Conservation (phyloP, 2,113 vertebrate genomes). For the Hoplias malabaricus region DNA sequence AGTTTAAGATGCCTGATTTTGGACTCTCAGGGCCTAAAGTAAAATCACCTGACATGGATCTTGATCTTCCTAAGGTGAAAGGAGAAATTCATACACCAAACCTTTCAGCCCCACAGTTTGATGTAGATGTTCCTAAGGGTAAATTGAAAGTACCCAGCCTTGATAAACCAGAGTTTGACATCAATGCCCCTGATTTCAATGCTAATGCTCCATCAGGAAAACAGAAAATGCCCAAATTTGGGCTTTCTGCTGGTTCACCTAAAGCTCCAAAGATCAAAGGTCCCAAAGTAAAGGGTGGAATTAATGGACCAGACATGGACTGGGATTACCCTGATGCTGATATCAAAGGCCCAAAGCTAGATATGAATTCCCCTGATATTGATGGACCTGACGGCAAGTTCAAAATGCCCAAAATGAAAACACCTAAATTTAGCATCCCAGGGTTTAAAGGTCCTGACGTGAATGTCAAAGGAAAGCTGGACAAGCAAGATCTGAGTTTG, state of each 20-base stretch:
- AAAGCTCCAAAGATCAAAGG: conserved; percentile 50
- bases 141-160: conserved; percentile 43
- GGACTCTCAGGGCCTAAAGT: too few relatives aligned
- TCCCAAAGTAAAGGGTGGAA: conserved; percentile 60
- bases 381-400: conserved; percentile 36
- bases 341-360: conserved; percentile 52
- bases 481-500: conserved; percentile 48
- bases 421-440: conserved; percentile 50
- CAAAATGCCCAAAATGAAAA: conserved; percentile 59
- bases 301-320: conserved; percentile 53
- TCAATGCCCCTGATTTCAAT: conserved; percentile 55
- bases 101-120: conserved; percentile 16
- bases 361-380: conserved; percentile 36
- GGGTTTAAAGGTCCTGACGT: conserved; percentile 50
- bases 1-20: too few relatives aligned
- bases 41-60: conserved; percentile 55
- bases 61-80: conserved; percentile 41
- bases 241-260: not conserved
- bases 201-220: conserved; percentile 48
- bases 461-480: conserved; percentile 50
- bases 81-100: conserved; percentile 25
- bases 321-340: conserved; percentile 35
- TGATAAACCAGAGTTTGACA: conserved; percentile 45
- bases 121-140: conserved; percentile 36
- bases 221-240: conserved; percentile 40